phyloP scores from a whole-genome alignment of 2,113 vertebrate genomes.

The Trachemys scripta region DNA sequence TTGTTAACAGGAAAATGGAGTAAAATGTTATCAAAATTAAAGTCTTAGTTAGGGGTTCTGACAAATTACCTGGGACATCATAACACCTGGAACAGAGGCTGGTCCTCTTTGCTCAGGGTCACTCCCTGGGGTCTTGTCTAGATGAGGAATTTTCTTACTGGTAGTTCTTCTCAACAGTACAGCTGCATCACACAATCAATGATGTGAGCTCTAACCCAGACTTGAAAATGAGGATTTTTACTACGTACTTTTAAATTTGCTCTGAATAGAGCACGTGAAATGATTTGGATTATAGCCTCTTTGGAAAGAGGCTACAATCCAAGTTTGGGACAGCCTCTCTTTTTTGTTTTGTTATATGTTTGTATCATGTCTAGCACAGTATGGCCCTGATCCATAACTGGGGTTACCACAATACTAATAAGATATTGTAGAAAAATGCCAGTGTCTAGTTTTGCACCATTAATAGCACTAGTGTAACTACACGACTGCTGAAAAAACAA shows the following conservation, averaged over 20 bases:
- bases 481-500: not conserved
- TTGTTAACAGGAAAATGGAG: not conserved
- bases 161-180: not conserved
- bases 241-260: not conserved
- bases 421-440: not conserved
- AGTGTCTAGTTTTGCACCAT: not conserved
- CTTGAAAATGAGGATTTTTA: not conserved
- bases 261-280: not conserved
- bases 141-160: not conserved
- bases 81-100: not conserved
- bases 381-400: not conserved
- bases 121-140: not conserved
- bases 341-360: not conserved
- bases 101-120: not conserved
- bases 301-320: not conserved
- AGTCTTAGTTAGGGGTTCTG: not conserved
- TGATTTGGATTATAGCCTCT: not conserved
- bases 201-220: not conserved
- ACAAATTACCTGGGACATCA: constrained; percentile 11
- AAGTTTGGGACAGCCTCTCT: not conserved
- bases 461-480: not conserved
- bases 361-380: not conserved
- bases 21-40: constrained; percentile 33
- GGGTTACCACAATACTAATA: not conserved
- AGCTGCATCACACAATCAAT: not conserved